phyloP scores from a whole-genome alignment of 2,888 invertebrate genomes.

The Andrena dorsata region DNA sequence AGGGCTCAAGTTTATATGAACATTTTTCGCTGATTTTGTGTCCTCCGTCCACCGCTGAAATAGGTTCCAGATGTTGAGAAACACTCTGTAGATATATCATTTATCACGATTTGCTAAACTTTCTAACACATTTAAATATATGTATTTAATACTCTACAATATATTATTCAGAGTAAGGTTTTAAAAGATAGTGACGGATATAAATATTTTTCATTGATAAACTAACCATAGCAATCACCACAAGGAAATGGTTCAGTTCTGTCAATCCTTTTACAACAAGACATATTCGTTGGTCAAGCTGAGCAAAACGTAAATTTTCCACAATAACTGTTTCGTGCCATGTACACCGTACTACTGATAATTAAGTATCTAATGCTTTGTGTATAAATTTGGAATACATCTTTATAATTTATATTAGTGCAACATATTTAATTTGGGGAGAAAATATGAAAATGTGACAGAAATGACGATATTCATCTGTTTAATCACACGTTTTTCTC shows the following conservation, averaged over 20 bases:
- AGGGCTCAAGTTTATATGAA: too few relatives aligned
- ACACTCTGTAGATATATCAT: not conserved
- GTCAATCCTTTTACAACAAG: slow-evolving; percentile 66
- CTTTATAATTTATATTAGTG: slow-evolving; percentile 35
- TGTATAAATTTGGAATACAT: slow-evolving; percentile 51
- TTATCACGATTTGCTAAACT: not conserved
- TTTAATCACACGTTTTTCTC: slow-evolving; percentile 26
- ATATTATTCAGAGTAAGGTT: not conserved
- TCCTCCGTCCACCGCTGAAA: too few relatives aligned
- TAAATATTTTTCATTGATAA: not conserved
- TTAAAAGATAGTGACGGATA: not conserved
- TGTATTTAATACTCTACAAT: not conserved
- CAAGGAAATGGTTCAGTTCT: slow-evolving; percentile 60
- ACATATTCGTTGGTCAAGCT: slow-evolving; percentile 65
- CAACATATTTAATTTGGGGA: not conserved
- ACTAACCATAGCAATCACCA: slow-evolving; percentile 75
- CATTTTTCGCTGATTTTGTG: too few relatives aligned
- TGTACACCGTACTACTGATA: slow-evolving; percentile 36
- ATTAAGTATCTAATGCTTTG: not conserved
- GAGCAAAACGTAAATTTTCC: slow-evolving; percentile 17
- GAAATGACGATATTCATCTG: slow-evolving; percentile 31
- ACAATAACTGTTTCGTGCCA: slow-evolving; percentile 31
- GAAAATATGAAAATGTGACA: slow-evolving; percentile 13
- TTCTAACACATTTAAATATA: too few relatives aligned
- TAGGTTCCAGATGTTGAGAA: not conserved